Base-by-base conservation (phyloP, 30 jellyfish, hydroid and myxozoan species). In the Haliclystus octoradiatus region DNA sequence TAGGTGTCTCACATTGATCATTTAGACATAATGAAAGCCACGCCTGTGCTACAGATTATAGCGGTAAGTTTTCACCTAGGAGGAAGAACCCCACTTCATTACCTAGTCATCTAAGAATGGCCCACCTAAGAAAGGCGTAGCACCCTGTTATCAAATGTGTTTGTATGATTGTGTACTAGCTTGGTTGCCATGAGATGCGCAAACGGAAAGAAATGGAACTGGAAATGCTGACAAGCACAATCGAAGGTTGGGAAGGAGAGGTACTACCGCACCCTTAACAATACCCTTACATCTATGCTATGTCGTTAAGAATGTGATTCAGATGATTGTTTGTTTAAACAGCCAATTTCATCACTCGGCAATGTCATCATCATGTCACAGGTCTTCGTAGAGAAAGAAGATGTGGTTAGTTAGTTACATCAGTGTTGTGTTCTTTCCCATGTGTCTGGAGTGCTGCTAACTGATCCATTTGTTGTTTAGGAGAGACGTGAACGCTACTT, bases 161-260 rank as follows among this genome's bases (percentile, higher is more conserved):
- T 64, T 64, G 25, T 52, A 3, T 65, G 31, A 4, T 50, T 2
- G 49, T 73, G 19, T 40, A 47, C 22, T 57, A 90, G 99, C 74
- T 90, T 2, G 65, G 99, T 64, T 82, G 99, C 80, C 85, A 84
- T 78, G 99, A 90, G 57, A 84, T 75, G n/a, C 81, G 99, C 0
- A 90, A 90, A 63, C 77, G 93, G 52, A 90, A 90, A 65, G 99
- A 90, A 77, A 82, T 83, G 93, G 99, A 90, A 57, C 66, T 90
- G 32, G 95, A 90, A 34, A 90, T 90, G 94, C 66, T 90, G 22
- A 90, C 95, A 0, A 95, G 99, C 3, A 75, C 81, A 62, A 82
- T 90, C 24, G 99, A 90, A 33, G 94, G 94, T 0, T 90, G 99
- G 99, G 92, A 90, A 51, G 99, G 99, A 71, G 99, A 90, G 84